Percentiles rank a stretch among this genome's conserved stretches.
Evolutionary conservation across 2,113 vertebrate genomes (phyloP).

Genomic region (Lophura nycthemera): DNA sequence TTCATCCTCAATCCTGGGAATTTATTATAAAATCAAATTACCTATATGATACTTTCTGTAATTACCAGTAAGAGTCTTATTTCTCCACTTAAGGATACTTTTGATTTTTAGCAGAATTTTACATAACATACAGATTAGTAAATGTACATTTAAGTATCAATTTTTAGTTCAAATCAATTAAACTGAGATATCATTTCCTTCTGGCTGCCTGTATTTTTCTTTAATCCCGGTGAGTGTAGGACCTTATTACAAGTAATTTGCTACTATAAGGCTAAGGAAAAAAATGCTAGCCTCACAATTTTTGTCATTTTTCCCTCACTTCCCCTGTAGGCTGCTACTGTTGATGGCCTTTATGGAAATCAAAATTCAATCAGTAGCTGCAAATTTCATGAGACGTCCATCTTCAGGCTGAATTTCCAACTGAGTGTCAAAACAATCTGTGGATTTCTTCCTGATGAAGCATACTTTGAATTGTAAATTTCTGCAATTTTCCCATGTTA

Average conservation of each 20-base stretch:
- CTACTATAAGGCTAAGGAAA: slow-evolving; percentile 73
- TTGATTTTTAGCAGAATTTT: slow-evolving; percentile 45
- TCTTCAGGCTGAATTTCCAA: slow-evolving; percentile 88
- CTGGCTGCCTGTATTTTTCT: slow-evolving; percentile 74
- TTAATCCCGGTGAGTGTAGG: slow-evolving; percentile 75
- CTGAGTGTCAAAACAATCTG: slow-evolving; percentile 89
- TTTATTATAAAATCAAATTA: slow-evolving; percentile 58
- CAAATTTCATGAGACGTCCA: slow-evolving; percentile 89
- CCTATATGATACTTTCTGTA: slow-evolving; percentile 4
- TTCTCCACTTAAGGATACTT: slow-evolving; percentile 51
- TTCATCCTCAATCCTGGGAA: slow-evolving; percentile 13
- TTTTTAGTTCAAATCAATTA: slow-evolving; percentile 80
- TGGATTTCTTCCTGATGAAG: slow-evolving; percentile 85
- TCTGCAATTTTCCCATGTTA: slow-evolving; percentile 80
- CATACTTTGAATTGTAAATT: slow-evolving; percentile 88
- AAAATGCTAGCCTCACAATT: slow-evolving; percentile 77
- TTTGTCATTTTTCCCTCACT: slow-evolving; percentile 77
- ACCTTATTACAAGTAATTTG: slow-evolving; percentile 82
- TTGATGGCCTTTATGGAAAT: slow-evolving; percentile 94
- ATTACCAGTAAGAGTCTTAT: slow-evolving; percentile 38
- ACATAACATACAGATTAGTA: slow-evolving; percentile 51
- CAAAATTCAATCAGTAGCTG: slow-evolving; percentile 91
- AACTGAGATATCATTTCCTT: slow-evolving; percentile 70
- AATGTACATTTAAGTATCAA: slow-evolving; percentile 76
- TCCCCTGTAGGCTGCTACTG: slow-evolving; percentile 85